These are phyloP conservation scores for Sebastes umbrosus DNA, from an alignment of 2,797 vertebrate genomes.

Conservation along the genomic window DNA sequence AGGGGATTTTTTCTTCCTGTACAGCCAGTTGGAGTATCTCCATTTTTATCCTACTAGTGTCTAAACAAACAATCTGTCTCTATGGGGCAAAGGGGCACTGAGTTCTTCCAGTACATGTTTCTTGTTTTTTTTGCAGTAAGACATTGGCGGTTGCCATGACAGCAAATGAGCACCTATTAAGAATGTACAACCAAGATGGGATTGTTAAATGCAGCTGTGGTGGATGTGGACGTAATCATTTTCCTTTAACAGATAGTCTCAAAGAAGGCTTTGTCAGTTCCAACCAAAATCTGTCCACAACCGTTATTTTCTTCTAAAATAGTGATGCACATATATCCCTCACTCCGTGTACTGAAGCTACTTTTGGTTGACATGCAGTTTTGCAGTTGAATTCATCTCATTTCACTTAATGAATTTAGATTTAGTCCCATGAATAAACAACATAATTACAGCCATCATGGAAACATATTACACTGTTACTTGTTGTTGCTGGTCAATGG, in stretches of 20 bases:
- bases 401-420: neutral
- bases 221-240: neutral
- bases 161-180: conserved; percentile 31
- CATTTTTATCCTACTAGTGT: neutral
- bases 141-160: conserved; percentile 14
- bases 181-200: conserved; percentile 16
- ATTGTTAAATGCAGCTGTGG: neutral
- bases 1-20: neutral
- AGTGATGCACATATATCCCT: neutral
- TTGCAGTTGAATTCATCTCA: neutral
- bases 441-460: neutral
- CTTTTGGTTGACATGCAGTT: neutral
- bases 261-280: neutral
- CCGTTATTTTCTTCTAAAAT: neutral
- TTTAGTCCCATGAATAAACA: neutral
- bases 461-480: neutral
- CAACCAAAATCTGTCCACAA: neutral
- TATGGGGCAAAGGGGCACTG: neutral
- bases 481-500: neutral
- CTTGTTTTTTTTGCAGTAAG: neutral
- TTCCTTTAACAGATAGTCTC: neutral
- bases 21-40: neutral
- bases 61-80: neutral
- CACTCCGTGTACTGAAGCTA: neutral
- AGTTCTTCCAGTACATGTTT: neutral